A percentile compares a stretch with the other conserved stretches of the same genome.
Conservation (phyloP, 2,113 vertebrate genomes). For the Abramis brama region DNA sequence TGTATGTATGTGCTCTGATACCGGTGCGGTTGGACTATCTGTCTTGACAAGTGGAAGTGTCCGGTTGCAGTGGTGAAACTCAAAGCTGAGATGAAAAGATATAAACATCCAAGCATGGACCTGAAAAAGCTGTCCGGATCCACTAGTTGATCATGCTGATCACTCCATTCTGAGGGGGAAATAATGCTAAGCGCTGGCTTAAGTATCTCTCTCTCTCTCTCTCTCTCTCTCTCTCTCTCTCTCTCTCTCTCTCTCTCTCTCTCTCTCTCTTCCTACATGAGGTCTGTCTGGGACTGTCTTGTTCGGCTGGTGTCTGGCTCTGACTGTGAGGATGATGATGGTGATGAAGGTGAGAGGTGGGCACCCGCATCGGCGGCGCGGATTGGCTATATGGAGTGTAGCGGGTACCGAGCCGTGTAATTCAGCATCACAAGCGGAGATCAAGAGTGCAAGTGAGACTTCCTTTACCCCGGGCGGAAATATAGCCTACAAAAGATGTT, state of each 20-base stretch:
- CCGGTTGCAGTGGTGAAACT: slow-evolving; percentile 30
- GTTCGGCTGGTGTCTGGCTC: slow-evolving; percentile 31
- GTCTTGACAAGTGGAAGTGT: slow-evolving; percentile 34
- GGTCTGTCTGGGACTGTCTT: slow-evolving; percentile 3
- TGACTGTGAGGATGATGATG: slow-evolving; percentile 27
- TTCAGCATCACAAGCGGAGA: slow-evolving; percentile 6
- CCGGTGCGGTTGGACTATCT: neutral
- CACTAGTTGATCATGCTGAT: slow-evolving; percentile 29
- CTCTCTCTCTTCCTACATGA: neutral
- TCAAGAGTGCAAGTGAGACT: slow-evolving; percentile 24
- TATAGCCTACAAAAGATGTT: neutral
- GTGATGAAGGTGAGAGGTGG: slow-evolving; percentile 44
- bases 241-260: neutral
- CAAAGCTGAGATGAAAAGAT: slow-evolving; percentile 22
- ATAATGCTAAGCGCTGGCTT: neutral
- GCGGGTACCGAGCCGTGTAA: neutral
- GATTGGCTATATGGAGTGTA: slow-evolving; percentile 23
- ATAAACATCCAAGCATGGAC: slow-evolving; percentile 26
- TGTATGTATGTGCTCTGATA: slow-evolving; percentile 25
- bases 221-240: neutral
- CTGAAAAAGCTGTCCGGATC: slow-evolving; percentile 23
- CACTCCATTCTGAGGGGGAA: neutral
- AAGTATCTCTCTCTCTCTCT: neutral
- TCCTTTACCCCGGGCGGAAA: neutral
- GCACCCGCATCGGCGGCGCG: slow-evolving; percentile 17